Percentiles rank a stretch among this genome's conserved stretches.
These are phyloP conservation scores for Drosophila emarginata DNA, from an alignment of 2,888 invertebrate genomes.

Conservation along the genomic window DNA sequence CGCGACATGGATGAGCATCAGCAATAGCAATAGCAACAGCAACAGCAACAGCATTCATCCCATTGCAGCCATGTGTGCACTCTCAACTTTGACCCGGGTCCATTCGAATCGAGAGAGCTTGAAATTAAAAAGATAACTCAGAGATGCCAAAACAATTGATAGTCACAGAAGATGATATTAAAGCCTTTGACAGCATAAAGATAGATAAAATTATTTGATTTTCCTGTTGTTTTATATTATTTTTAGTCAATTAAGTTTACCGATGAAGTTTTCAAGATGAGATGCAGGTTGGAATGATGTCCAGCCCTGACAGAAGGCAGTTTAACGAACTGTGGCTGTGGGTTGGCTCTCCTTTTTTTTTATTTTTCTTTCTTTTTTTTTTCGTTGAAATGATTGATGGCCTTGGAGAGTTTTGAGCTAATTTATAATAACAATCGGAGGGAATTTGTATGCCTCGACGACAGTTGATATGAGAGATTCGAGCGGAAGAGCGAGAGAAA, in stretches of 20 bases:
- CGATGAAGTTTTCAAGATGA: constrained; percentile 21
- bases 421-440: constrained; percentile 69
- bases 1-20: constrained; percentile 65
- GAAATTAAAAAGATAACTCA: constrained; percentile 78
- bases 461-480: constrained; percentile 66
- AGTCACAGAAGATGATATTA: constrained; percentile 71
- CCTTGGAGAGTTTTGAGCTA: constrained; percentile 71
- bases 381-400: constrained; percentile 59
- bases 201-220: constrained; percentile 52
- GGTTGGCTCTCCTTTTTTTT: constrained; percentile 15
- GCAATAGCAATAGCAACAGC: neutral
- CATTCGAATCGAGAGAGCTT: constrained; percentile 64
- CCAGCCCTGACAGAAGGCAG: constrained; percentile 19
- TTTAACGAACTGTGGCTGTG: constrained; percentile 65
- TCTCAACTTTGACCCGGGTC: constrained; percentile 76
- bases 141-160: constrained; percentile 78
- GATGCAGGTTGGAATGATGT: constrained; percentile 17
- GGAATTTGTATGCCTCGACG: constrained; percentile 74
- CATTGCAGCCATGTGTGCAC: constrained; percentile 48
- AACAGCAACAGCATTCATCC: constrained; percentile 27
- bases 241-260: constrained; percentile 72
- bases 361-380: no score
- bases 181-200: constrained; percentile 71
- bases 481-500: constrained; percentile 64
- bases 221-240: constrained; percentile 43